Base-by-base conservation (phyloP, 2,888 invertebrate species). In the Cabera pusaria region DNA sequence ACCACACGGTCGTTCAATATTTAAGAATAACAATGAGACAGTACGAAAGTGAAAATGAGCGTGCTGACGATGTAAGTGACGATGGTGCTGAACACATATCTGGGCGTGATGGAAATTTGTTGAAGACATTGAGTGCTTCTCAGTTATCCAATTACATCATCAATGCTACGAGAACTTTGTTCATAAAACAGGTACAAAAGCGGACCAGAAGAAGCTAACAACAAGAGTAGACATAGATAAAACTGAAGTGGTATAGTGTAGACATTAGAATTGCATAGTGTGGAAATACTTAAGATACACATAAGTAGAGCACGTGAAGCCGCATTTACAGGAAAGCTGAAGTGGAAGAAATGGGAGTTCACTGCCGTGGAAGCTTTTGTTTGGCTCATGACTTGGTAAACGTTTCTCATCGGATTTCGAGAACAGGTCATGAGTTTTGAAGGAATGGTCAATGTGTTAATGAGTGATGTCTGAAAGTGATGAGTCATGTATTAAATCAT, bases 1-100 rank as follows among this genome's bases (percentile, higher is more conserved):
- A 84, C 85, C 84, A 85, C 74, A 86, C 60, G 75, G 72, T 85
- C 74, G 84, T 84, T 84, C 75, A 83, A 74, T 69, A 76, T 75
- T 74, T 75, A 65, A 77, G 58, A 64, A 65, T 59, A 64, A 61
- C 56, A 69, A 67, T 70, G 56, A 58, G 60, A 75, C 59, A 70
- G 72, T 61, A 71, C 69, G 61, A 72, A 66, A 64, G 57, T 64
- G 57, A 63, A 48, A 58, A 69, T 75, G 72, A 60, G 59, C 48
- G 73, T 81, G 78, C 72, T 68, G 66, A 64, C 65, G 56, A 44
- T 55, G 64, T 70, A 76, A 64, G 48, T 53, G 50, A 41, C 42
- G 39, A 51, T 56, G 48, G 50, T 55, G 52, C 44, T 44, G 49
- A 44, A 49, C 24, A 48, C 44, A 29, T 35, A 39, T 40, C 22